These are phyloP conservation scores for Synanthedon tipuliformis DNA, from an alignment of 2,888 invertebrate genomes.

Conservation along the genomic window DNA sequence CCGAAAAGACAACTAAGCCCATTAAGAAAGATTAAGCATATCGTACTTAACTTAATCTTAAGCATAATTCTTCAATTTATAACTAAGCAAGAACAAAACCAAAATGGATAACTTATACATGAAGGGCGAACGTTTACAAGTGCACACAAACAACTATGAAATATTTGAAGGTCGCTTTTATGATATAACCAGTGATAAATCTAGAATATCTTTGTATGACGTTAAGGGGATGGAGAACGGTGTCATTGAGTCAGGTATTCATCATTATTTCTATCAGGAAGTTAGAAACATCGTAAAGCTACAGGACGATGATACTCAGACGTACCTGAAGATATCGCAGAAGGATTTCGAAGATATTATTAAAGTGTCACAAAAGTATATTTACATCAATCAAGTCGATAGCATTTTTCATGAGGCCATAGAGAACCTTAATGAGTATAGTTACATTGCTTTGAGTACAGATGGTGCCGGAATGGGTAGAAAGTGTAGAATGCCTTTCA, in stretches of 20 bases:
- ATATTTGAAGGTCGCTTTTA: constrained; percentile 57
- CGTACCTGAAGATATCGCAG: constrained; percentile 45
- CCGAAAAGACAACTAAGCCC: constrained; percentile 47
- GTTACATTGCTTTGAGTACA: constrained; percentile 45
- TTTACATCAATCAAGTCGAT: constrained; percentile 61
- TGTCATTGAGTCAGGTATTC: constrained; percentile 37
- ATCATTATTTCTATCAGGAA: constrained; percentile 54
- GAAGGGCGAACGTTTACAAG: constrained; percentile 61
- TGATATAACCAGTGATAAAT: constrained; percentile 52
- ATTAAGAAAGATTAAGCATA: constrained; percentile 52
- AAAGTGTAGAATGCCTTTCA: constrained; percentile 60
- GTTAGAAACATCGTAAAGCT: constrained; percentile 53
- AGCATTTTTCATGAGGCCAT: constrained; percentile 50
- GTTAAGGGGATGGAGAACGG: constrained; percentile 46
- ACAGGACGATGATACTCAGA: constrained; percentile 34
- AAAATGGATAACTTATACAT: constrained; percentile 58
- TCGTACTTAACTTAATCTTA: neutral
- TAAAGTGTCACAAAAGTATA: constrained; percentile 48
- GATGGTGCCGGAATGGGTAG: constrained; percentile 63
- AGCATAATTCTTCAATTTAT: neutral
- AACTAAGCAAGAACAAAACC: constrained; percentile 3
- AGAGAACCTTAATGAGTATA: constrained; percentile 40
- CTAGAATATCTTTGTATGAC: constrained; percentile 54
- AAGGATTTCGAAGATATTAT: constrained; percentile 55
- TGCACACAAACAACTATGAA: constrained; percentile 54